phyloP scores from a whole-genome alignment of 1,140 invertebrate genomes.

The Drosophila ambigua region DNA sequence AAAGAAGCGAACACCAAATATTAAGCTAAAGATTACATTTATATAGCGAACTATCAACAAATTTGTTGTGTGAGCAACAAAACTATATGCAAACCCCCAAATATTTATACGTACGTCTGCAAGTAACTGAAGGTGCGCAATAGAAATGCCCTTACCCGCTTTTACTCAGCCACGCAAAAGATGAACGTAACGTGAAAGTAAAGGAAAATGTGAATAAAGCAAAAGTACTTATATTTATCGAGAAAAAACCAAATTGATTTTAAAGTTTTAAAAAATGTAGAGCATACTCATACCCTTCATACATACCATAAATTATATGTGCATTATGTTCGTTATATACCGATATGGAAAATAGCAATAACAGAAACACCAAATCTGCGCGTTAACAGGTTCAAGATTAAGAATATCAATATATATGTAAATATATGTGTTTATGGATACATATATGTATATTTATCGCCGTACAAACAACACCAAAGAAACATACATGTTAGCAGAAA shows the following conservation, averaged over 20 bases:
- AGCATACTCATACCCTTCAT: slow-evolving; percentile 46
- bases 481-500: slow-evolving; percentile 74
- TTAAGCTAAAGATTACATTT: slow-evolving; percentile 47
- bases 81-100: slow-evolving; percentile 13
- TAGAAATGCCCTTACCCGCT: slow-evolving; percentile 57
- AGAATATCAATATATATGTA: slow-evolving; percentile 50
- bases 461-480: slow-evolving; percentile 63
- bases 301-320: slow-evolving; percentile 22
- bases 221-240: slow-evolving; percentile 53
- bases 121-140: slow-evolving; percentile 38
- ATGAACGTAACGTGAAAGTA: slow-evolving; percentile 17
- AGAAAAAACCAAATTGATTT: slow-evolving; percentile 65
- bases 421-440: slow-evolving; percentile 46
- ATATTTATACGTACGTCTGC: slow-evolving; percentile 22
- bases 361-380: slow-evolving; percentile 32
- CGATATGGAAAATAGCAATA: slow-evolving; percentile 38
- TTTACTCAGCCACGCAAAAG: slow-evolving; percentile 33
- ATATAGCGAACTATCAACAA: slow-evolving; percentile 23
- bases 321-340: slow-evolving; percentile 68
- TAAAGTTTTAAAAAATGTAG: slow-evolving; percentile 62
- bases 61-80: too few relatives aligned
- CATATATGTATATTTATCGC: slow-evolving; percentile 59
- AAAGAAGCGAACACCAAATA: slow-evolving; percentile 41
- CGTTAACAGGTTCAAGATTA: slow-evolving; percentile 65
- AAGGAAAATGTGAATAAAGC: slow-evolving; percentile 27